Conservation (phyloP, 1,140 invertebrate genomes). For the Cyphomyrmex costatus region DNA sequence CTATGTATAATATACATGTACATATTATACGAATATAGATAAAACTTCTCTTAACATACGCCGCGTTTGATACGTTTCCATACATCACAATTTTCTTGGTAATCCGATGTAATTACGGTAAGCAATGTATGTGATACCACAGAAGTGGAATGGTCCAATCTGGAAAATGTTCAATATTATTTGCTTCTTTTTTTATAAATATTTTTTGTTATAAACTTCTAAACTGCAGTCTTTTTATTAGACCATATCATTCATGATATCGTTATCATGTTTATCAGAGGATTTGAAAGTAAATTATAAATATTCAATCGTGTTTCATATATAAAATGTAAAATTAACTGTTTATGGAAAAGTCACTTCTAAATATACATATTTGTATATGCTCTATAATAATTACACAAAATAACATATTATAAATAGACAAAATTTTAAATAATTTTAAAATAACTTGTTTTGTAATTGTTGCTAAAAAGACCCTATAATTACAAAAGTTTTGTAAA, state of each 20-base stretch:
- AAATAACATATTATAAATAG: background rate
- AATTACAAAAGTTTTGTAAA: background rate
- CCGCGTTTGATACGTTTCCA: slow-evolving; percentile 82
- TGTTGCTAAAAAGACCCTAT: background rate
- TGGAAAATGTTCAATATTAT: slow-evolving; percentile 35
- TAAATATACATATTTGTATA: background rate
- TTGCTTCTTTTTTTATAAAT: no score
- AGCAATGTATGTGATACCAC: slow-evolving; percentile 14
- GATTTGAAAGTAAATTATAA: slow-evolving; percentile 13
- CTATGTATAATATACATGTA: slow-evolving; percentile 76
- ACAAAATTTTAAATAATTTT: background rate
- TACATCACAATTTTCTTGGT: slow-evolving; percentile 77
- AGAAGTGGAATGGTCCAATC: slow-evolving; percentile 55
- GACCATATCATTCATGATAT: background rate
- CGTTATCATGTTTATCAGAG: background rate
- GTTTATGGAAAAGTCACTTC: background rate
- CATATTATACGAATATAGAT: slow-evolving; percentile 71
- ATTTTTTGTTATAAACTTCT: background rate
- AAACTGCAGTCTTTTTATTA: slow-evolving; percentile 26
- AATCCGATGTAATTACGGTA: slow-evolving; percentile 35
- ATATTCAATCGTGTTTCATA: background rate
- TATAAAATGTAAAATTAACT: background rate
- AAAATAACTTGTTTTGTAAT: background rate
- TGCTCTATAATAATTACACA: background rate
- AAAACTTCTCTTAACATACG: slow-evolving; percentile 68